These are phyloP conservation scores for Pollenia angustigena DNA, from an alignment of 2,888 invertebrate species.

Conservation along the genomic window DNA sequence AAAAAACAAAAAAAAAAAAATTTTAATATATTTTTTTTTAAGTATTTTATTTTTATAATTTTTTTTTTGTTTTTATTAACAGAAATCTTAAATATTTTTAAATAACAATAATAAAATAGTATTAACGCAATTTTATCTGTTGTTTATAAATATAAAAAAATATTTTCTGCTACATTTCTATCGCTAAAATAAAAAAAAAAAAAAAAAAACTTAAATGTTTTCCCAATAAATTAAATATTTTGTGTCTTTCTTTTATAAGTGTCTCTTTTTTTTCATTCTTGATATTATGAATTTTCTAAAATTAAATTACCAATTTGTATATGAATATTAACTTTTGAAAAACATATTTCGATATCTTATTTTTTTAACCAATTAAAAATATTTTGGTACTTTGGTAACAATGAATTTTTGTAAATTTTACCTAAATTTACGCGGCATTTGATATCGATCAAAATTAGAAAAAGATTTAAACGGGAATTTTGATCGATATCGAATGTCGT, in stretches of 20 bases:
- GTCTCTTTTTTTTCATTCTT: neutral
- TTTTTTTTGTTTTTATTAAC: neutral
- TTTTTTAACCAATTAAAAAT: neutral
- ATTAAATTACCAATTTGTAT: neutral
- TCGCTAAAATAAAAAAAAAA: neutral
- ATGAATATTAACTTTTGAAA: neutral
- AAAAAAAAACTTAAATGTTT: neutral
- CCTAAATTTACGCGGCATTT: too few relatives aligned
- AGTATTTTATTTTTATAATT: neutral
- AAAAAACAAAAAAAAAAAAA: too few relatives aligned
- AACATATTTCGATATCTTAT: too few relatives aligned
- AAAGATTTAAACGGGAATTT: too few relatives aligned
- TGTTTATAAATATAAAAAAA: conserved; percentile 15
- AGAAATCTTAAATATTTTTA: conserved; percentile 8
- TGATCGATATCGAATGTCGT: too few relatives aligned
- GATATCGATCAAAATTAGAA: too few relatives aligned
- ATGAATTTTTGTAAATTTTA: too few relatives aligned
- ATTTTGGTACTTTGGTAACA: neutral
- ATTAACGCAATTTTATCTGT: neutral
- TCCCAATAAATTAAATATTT: neutral
- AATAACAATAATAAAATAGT: conserved; percentile 8
- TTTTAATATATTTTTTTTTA: neutral
- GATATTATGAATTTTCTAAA: neutral
- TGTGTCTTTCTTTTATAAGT: neutral
- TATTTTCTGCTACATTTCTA: conserved; percentile 16